These are phyloP conservation scores for Apodemia duryi DNA, from an alignment of 2,888 invertebrate species.

Conservation along the genomic window DNA sequence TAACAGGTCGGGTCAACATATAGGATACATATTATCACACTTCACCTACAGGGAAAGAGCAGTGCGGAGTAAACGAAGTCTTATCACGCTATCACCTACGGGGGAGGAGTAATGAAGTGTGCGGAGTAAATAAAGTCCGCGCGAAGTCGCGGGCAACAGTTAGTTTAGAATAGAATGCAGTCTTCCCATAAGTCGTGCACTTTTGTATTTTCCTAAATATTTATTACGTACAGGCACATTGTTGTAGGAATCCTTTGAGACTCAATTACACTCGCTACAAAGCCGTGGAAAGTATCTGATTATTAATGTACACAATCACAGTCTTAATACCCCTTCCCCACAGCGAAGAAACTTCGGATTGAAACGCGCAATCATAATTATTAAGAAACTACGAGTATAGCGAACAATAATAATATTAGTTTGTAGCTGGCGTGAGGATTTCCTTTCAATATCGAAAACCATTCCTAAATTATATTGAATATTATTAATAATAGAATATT, in stretches of 20 bases:
- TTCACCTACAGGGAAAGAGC: no score
- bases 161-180: no score
- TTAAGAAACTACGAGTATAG: not conserved
- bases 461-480: not conserved
- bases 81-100: no score
- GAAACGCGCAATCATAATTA: not conserved
- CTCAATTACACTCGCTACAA: not conserved
- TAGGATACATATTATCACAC: no score
- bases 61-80: no score
- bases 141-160: no score
- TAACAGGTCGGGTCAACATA: no score
- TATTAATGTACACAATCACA: conserved; percentile 1
- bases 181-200: no score
- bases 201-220: not conserved
- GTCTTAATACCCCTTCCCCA: not conserved
- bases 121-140: no score
- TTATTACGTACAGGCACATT: not conserved
- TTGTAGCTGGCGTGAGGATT: not conserved
- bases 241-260: not conserved
- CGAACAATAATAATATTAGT: not conserved
- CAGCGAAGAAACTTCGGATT: not conserved
- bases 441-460: not conserved
- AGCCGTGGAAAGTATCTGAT: not conserved
- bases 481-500: no score
- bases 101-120: no score